These are phyloP conservation scores for Sebastolobus altivelis DNA, from an alignment of 2,797 vertebrate species.

Conservation along the genomic window DNA sequence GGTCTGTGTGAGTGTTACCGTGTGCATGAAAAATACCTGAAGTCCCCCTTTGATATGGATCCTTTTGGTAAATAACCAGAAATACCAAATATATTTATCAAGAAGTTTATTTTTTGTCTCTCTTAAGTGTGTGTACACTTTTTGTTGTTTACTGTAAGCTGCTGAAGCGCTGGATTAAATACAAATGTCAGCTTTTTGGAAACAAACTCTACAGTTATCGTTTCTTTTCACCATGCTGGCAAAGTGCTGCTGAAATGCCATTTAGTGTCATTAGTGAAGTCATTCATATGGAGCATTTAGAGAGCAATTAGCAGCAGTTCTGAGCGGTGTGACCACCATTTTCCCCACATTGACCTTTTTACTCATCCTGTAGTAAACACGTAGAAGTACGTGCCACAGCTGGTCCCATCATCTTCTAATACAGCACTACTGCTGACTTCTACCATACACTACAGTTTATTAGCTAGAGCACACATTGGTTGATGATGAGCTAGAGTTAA, in stretches of 20 bases:
- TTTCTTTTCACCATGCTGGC: background rate
- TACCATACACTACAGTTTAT: background rate
- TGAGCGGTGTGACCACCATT: background rate
- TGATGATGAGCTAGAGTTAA: background rate
- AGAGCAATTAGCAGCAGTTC: background rate
- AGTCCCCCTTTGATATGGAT: conserved; percentile 45
- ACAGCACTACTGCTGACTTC: background rate
- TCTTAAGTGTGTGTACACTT: conserved; percentile 50
- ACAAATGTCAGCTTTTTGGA: conserved; percentile 62
- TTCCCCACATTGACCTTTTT: conserved; percentile 19
- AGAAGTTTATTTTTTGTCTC: conserved; percentile 52
- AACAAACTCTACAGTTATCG: background rate
- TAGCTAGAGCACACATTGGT: background rate
- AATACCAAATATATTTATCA: conserved; percentile 69
- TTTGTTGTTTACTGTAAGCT: conserved; percentile 59
- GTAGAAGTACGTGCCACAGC: background rate
- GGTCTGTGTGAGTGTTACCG: conserved; percentile 38
- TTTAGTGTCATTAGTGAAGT: conserved; percentile 12
- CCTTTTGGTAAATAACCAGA: conserved; percentile 36
- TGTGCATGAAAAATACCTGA: conserved; percentile 51
- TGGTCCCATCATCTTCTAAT: background rate
- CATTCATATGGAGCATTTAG: background rate
- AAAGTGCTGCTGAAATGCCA: conserved; percentile 1
- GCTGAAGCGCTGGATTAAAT: conserved; percentile 67
- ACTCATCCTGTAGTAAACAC: background rate